Base-by-base conservation (phyloP, 2,888 invertebrate genomes). In the Pegoplata infirma region DNA sequence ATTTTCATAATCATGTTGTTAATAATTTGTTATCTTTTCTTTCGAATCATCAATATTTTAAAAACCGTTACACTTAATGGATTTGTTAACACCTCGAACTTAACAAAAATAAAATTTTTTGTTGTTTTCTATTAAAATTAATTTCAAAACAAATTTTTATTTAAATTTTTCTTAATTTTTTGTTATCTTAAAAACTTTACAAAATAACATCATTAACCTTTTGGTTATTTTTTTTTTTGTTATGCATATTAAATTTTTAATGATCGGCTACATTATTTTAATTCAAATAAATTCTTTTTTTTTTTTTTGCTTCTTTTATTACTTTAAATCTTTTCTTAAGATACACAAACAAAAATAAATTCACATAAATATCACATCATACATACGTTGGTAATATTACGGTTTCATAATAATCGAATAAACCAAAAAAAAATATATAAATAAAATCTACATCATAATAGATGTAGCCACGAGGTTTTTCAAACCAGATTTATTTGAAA, bases 381-480 rank as follows among this genome's bases (percentile, higher is more conserved):
- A 28, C 47, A 63, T 49, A 25, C 21, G 71, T 44, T 53, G 40
- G 66, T n/a, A 44, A 67, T 71, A 79, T 61, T 75, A 67, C 67
- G 63, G 66, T 79, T 79, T 79, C 71, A 51, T 75, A 72, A 72
- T 75, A 58, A 32, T 23, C 5, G 14, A 23, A 46, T 44, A 53
- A 73, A 73, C 58, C 44, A 44, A 44, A 73, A n/a, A n/a, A n/a
- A n/a, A n/a, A n/a, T n/a, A n/a, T n/a, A n/a, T n/a, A n/a, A n/a
- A n/a, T n/a, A n/a, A n/a, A 68, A 36, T 68, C 40, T 49, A 55
- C 23, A 68, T 69, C 28, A 69, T 63, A 69, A 63, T 61, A 16
- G 53, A 10, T n/a, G 14, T 55, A 28, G 68, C 56, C 63, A 63
- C 49, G 63, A 69, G 56, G 44, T 69, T 67, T n/a, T 74, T 5